Evolutionary conservation across 1,140 invertebrate species (phyloP).

Genomic region (Hesperophylax magnus): DNA sequence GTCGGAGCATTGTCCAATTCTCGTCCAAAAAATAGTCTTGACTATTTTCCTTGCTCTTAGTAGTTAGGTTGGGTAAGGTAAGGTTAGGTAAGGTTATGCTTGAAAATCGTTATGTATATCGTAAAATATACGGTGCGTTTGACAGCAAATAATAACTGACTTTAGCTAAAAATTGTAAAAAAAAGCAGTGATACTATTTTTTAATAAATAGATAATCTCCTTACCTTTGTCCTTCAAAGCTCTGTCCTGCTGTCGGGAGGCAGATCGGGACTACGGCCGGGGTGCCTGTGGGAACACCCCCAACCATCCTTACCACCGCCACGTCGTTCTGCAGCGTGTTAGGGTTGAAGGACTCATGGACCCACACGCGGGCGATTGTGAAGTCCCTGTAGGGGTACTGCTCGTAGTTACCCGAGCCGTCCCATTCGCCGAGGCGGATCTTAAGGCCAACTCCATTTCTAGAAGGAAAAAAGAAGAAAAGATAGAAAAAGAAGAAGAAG

Average conservation of each 20-base stretch:
- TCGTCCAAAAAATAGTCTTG: too few relatives aligned
- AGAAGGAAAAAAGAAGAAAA: slow-evolving; percentile 27
- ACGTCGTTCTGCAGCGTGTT: slow-evolving; percentile 80
- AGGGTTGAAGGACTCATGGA: slow-evolving; percentile 77
- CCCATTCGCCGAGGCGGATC: slow-evolving; percentile 80
- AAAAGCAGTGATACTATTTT: too few relatives aligned
- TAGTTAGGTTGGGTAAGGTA: too few relatives aligned
- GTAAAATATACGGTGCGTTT: too few relatives aligned
- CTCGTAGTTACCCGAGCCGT: slow-evolving; percentile 73
- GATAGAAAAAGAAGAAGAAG: not conserved
- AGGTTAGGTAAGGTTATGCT: too few relatives aligned
- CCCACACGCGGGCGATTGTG: slow-evolving; percentile 69
- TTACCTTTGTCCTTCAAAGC: slow-evolving; percentile 74
- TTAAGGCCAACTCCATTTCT: slow-evolving; percentile 67
- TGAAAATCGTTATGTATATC: too few relatives aligned
- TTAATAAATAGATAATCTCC: not conserved
- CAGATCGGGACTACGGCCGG: slow-evolving; percentile 83
- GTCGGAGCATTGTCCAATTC: too few relatives aligned
- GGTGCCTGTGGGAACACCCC: slow-evolving; percentile 70
- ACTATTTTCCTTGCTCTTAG: too few relatives aligned
- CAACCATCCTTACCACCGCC: slow-evolving; percentile 75
- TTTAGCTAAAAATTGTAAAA: too few relatives aligned
- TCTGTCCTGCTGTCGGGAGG: slow-evolving; percentile 71
- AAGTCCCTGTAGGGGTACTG: slow-evolving; percentile 76
- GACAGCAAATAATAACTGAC: too few relatives aligned